These are phyloP conservation scores for Thymelicus lineola DNA, from an alignment of 2,888 invertebrate genomes.

Conservation along the genomic window DNA sequence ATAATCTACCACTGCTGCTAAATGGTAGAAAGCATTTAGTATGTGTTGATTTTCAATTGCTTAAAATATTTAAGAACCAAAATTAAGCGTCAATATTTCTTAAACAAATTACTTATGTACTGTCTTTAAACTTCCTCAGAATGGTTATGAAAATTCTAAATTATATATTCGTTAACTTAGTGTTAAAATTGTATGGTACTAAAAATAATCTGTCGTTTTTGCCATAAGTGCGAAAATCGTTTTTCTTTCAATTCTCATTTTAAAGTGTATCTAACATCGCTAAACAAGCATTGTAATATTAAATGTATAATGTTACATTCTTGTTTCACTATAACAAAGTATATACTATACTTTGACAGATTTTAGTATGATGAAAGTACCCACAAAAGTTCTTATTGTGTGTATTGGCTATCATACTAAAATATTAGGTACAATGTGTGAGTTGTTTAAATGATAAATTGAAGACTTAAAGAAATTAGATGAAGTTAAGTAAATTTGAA, in stretches of 20 bases:
- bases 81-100: background rate
- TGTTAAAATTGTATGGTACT: constrained; percentile 9
- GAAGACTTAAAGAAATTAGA: background rate
- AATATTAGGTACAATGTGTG: too few species aligned
- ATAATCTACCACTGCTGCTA: too few species aligned
- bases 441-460: background rate
- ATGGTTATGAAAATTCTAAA: background rate
- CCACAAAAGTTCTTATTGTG: too few species aligned
- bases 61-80: background rate
- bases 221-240: background rate
- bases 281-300: too few species aligned
- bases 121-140: background rate
- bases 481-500: background rate
- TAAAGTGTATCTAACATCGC: too few species aligned
- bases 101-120: background rate
- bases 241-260: too few species aligned
- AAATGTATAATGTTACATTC: too few species aligned
- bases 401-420: too few species aligned
- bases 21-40: too few species aligned
- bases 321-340: too few species aligned
- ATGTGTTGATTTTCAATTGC: background rate
- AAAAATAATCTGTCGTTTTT: background rate
- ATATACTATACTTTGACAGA: too few species aligned
- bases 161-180: constrained; percentile 9
- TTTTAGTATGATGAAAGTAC: too few species aligned